Evolutionary conservation across 2,888 invertebrate species (phyloP), one percentile per base, ranked within the genome.

Genomic region (Barypeithes pellucidus): DNA sequence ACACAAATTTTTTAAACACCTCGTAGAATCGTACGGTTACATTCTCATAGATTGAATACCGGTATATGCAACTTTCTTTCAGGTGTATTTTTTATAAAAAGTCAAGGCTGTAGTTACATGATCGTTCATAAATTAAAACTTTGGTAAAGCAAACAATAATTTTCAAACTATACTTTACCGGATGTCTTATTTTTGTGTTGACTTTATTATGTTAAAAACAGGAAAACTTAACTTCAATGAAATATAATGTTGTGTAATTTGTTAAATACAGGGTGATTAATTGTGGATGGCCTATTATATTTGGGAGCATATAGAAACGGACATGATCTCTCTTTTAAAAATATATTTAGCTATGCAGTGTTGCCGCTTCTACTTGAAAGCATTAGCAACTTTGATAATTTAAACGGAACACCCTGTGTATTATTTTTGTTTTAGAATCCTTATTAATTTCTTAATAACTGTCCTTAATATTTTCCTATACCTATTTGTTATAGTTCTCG

Each of bases 1-100:
- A 24, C 9, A 5, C n/a, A 24, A n/a, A 14, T 52, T 50, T 50
- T 9, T 9, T 47, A 22, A 9, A 52, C 43, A 16, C 60, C 60
- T 18, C 11, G 60, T 61, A 61, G 1, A 36, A 16, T 36, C 36
- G 36, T 36, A 36, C 9, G 9, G 11, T 2, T 36, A 22, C 5
- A 11, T 12, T 4, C 14, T 24, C 3, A 2, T 61, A 24, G 9
- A 16, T 57, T 41, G 24, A 54, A 41, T 39, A 60, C 39, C 24
- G 20, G 52, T 47, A 1, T 54, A 29, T 66, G 33, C 66, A 59
- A 66, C 71, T 71, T 71, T 71, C 71, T 43, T 65, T 71, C 66
- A 33, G 43, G 43, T 60, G 33, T 59, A 65, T 66, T 59, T 66
- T n/a, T 65, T 66, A 29, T 29, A 29, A 45, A 33, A 66, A 71